Conservation (phyloP, 2,888 invertebrate species). For the Philonicus albiceps region DNA sequence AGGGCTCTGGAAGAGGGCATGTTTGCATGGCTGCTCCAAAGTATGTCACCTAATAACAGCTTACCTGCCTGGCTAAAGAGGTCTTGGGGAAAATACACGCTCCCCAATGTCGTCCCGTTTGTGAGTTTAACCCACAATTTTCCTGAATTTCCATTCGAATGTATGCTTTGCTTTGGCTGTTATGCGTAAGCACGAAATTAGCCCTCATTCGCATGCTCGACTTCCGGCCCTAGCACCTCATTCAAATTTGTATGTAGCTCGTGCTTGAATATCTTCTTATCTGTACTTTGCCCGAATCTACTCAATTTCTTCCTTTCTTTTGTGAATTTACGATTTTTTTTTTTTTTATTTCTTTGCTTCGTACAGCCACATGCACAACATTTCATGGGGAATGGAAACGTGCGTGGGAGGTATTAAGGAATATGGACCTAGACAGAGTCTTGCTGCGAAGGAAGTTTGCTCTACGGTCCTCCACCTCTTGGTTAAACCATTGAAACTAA, state of each 20-base stretch:
- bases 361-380: background rate
- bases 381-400: background rate
- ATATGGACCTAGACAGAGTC: background rate
- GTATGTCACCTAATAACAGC: background rate
- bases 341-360: slow-evolving; percentile 1
- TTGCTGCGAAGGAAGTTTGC: background rate
- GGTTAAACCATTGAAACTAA: slow-evolving; percentile 2
- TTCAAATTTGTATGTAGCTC: slow-evolving; percentile 13
- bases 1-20: background rate
- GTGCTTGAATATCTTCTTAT: slow-evolving; percentile 30
- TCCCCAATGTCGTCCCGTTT: background rate
- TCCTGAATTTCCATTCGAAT: slow-evolving; percentile 31
- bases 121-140: slow-evolving; percentile 20
- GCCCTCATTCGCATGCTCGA: slow-evolving; percentile 26
- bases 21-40: background rate
- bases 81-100: background rate
- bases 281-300: slow-evolving; percentile 9
- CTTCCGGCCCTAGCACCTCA: slow-evolving; percentile 1
- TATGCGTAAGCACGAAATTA: slow-evolving; percentile 41
- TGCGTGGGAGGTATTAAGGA: slow-evolving; percentile 6
- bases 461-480: background rate
- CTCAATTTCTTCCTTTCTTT: slow-evolving; percentile 38
- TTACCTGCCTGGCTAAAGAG: background rate
- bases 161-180: slow-evolving; percentile 18
- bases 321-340: slow-evolving; percentile 27